Conservation (phyloP, 1,140 invertebrate species). For the Drosophila ercepeae region DNA sequence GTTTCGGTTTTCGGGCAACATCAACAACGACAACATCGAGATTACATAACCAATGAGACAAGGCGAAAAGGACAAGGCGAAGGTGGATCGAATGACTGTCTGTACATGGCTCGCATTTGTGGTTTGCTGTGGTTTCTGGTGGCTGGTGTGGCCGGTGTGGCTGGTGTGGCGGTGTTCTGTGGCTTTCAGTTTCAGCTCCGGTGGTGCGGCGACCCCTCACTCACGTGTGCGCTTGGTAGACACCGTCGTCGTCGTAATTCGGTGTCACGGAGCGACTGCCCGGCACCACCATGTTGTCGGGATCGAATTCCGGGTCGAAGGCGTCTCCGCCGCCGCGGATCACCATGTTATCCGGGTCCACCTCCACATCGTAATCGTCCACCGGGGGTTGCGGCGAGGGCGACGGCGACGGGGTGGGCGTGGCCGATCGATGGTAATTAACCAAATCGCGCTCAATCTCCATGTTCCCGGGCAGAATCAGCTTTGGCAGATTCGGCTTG, state of each 20-base stretch:
- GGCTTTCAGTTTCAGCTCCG: conserved; percentile 38
- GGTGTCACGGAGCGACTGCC: conserved; percentile 78
- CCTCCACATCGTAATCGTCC: conserved; percentile 81
- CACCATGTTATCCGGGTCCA: conserved; percentile 81
- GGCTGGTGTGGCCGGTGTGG: conserved; percentile 1
- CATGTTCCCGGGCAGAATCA: conserved; percentile 78
- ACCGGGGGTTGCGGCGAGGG: conserved; percentile 60
- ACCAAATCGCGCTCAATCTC: conserved; percentile 62
- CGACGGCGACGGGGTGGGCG: conserved; percentile 71
- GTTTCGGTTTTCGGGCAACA: conserved; percentile 40
- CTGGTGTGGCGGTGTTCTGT: conserved; percentile 20
- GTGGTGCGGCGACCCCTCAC: conserved; percentile 45
- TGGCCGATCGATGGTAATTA: conserved; percentile 41
- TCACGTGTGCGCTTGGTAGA: conserved; percentile 83
- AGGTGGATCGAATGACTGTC: conserved; percentile 64
- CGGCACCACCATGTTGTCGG: conserved; percentile 80
- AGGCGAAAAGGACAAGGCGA: conserved; percentile 17
- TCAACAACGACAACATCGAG: conserved; percentile 65
- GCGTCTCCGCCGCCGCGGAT: conserved; percentile 72
- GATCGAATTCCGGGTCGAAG: conserved; percentile 75
- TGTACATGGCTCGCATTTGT: conserved; percentile 64
- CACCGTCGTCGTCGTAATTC: conserved; percentile 71
- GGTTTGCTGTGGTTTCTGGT: conserved; percentile 39
- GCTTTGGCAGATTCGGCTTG: conserved; percentile 82
- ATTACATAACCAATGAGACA: conserved; percentile 61